Percentiles rank a stretch among this genome's conserved stretches.
phyloP scores from a whole-genome alignment of 1,140 invertebrate species.

The Sycobia sp. region DNA sequence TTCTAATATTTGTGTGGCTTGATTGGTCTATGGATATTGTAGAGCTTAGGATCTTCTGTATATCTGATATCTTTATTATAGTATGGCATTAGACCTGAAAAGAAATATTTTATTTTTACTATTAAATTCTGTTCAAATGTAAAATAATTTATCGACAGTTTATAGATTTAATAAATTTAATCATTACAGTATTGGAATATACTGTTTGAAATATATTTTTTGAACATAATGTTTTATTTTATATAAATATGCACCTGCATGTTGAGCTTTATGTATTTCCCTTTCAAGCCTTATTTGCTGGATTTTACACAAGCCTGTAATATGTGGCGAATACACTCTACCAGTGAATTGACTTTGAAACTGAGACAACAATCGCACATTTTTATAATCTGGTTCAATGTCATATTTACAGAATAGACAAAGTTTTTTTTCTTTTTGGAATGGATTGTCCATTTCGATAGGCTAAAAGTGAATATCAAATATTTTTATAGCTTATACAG shows the following conservation, averaged over 20 bases:
- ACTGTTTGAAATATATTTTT: too few relatives aligned
- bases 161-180: not conserved
- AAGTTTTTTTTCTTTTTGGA: conserved; percentile 69
- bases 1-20: conserved; percentile 76
- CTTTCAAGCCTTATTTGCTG: conserved; percentile 74
- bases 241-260: conserved; percentile 60
- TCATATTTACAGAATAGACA: conserved; percentile 90
- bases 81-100: conserved; percentile 69
- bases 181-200: not conserved
- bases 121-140: not conserved
- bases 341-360: conserved; percentile 95
- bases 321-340: conserved; percentile 85
- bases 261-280: conserved; percentile 76
- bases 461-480: conserved; percentile 52
- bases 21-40: conserved; percentile 79
- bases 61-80: conserved; percentile 77
- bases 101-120: conserved; percentile 16
- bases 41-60: conserved; percentile 81
- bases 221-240: too few relatives aligned
- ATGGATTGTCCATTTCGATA: conserved; percentile 81
- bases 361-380: conserved; percentile 87
- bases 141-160: not conserved
- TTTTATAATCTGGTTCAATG: conserved; percentile 89
- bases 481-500: too few relatives aligned
- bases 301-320: conserved; percentile 83